Base-by-base conservation (phyloP, 2,113 vertebrate species). In the Coptodon bakossiorum region DNA sequence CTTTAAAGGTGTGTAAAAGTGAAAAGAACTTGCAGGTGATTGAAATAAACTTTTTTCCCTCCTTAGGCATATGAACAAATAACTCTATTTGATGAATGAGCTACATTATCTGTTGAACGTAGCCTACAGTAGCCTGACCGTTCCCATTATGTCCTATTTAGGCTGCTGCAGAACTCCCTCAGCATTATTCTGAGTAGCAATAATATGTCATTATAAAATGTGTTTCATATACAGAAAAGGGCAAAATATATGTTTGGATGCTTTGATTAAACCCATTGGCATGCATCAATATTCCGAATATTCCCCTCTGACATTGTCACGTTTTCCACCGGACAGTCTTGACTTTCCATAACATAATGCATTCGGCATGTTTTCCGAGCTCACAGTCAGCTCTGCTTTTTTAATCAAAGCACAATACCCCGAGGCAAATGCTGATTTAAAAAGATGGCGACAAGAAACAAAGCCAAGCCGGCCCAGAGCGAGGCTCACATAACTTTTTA, bases 311-410 rank as follows among this genome's bases (percentile, higher is more conserved):
- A 57, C 48, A 63, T 52, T 83, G 80, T 91, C 84, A 78, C 50
- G 82, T 87, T 82, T 86, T 85, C 52, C 63, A 48, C n/a, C 27
- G 61, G 52, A 88, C 40, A 80, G 19, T 52, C 80, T 82, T 48
- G 48, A 31, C 80, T 90, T 83, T 81, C 48, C 56, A 80, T 52
- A 82, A 90, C 88, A 86, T 92, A 93, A 95, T 91, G 86, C 22
- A 27, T 93, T 83, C 27, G 14, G 45, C 90, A 91, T 86, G 82
- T 94, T 94, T 82, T 56, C 76, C 83, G 83, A 90, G 89, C 80
- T 93, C 81, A 63, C 85, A 81, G 89, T 88, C 89, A 91, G 66
- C 82, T 89, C 93, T 95, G 95, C 71, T 94, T 96, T 94, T 92
- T 90, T 90, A 89, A 94, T 96, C 91, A 95, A 88, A 78, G 22